These are phyloP conservation scores for Heliconius congener DNA, from an alignment of 1,140 invertebrate species.

Conservation along the genomic window DNA sequence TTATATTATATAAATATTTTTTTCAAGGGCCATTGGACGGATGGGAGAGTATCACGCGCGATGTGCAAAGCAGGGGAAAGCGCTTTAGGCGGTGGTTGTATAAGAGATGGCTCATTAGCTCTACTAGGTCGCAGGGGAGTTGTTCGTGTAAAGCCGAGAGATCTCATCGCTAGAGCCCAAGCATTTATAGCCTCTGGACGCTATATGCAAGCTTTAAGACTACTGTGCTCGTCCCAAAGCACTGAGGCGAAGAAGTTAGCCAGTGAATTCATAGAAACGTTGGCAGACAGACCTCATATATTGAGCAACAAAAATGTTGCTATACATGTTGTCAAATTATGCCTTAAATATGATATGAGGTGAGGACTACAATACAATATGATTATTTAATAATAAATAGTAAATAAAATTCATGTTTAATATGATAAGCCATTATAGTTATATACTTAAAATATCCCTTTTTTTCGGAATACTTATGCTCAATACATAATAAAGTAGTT, in stretches of 20 bases:
- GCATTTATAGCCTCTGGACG: constrained; percentile 80
- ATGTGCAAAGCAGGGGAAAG: constrained; percentile 80
- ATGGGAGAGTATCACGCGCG: constrained; percentile 84
- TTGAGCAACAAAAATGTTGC: constrained; percentile 63
- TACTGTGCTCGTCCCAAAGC: constrained; percentile 57
- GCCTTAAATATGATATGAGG: constrained; percentile 64
- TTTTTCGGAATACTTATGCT: no score
- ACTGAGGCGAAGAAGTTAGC: constrained; percentile 51
- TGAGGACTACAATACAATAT: constrained; percentile 32
- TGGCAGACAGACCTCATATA: constrained; percentile 63
- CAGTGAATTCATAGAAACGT: constrained; percentile 50
- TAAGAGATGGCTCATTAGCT: constrained; percentile 90
- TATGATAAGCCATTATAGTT: no score
- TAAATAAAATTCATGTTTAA: background rate
- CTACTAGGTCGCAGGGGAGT: constrained; percentile 91
- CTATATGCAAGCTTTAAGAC: constrained; percentile 82
- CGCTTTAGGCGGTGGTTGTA: constrained; percentile 89
- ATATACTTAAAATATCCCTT: no score
- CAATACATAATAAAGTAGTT: no score
- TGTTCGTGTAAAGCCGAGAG: constrained; percentile 91
- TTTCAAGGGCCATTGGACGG: constrained; percentile 87
- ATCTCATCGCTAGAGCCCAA: constrained; percentile 73
- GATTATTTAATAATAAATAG: background rate
- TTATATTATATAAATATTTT: background rate
- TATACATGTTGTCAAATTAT: constrained; percentile 60